A percentile compares a stretch with the other conserved stretches of the same genome.
These are phyloP conservation scores for Marmota monax DNA, from an alignment of 2,113 vertebrate species.

Conservation along the genomic window DNA sequence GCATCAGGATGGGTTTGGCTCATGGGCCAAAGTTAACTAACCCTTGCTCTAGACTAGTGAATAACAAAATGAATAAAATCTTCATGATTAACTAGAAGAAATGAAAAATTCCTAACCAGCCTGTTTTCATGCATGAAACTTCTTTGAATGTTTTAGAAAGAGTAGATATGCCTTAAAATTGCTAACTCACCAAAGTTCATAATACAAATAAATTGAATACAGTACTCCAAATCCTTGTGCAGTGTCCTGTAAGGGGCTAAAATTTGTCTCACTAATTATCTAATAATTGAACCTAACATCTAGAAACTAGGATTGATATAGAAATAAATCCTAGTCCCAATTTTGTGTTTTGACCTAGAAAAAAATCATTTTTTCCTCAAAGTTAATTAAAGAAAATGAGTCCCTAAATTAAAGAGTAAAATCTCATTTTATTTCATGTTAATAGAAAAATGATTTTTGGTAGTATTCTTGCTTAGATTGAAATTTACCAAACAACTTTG, in stretches of 20 bases:
- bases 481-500: background rate
- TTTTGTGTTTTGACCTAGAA: background rate
- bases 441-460: constrained; percentile 4
- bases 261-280: background rate
- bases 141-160: background rate
- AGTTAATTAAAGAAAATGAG: background rate
- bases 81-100: background rate
- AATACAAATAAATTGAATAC: background rate
- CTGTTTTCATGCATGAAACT: background rate
- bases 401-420: constrained; percentile 20
- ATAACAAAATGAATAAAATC: background rate
- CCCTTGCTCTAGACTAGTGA: background rate
- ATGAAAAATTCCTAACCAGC: background rate
- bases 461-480: constrained; percentile 43
- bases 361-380: background rate
- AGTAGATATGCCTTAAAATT: background rate
- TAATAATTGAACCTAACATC: background rate
- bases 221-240: background rate
- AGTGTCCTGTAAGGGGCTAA: background rate
- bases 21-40: background rate
- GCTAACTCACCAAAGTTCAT: background rate
- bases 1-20: background rate
- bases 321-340: constrained; percentile 5
- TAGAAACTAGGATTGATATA: background rate
- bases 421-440: background rate